phyloP scores from a whole-genome alignment of 92 coral and sea anemone species.

The Blastomussa wellsi region DNA sequence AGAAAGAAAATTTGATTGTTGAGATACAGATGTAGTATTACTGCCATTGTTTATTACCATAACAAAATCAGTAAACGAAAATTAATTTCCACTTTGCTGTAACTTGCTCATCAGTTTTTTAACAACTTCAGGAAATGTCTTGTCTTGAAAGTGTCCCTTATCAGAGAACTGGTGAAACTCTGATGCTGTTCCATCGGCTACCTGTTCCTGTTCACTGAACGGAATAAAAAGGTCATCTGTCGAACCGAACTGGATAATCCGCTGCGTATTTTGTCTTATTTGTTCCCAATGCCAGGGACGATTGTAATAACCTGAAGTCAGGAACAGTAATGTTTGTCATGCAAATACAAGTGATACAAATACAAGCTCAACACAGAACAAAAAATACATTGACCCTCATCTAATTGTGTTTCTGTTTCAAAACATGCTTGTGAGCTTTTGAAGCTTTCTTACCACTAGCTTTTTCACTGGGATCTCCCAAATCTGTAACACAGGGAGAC shows the following conservation, averaged over 20 bases:
- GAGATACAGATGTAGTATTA: too few species aligned
- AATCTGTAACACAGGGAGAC: conserved; percentile 84
- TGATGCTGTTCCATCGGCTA: conserved; percentile 71
- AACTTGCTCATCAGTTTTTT: conserved; percentile 56
- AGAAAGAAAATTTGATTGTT: too few species aligned
- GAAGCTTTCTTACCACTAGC: conserved; percentile 76
- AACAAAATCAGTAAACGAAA: neutral
- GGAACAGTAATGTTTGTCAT: neutral
- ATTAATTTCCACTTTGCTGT: conserved; percentile 14
- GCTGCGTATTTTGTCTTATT: conserved; percentile 71
- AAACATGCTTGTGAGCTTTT: too few species aligned
- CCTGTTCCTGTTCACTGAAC: conserved; percentile 78
- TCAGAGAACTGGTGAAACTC: conserved; percentile 74
- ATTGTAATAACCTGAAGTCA: conserved; percentile 70
- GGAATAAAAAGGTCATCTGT: conserved; percentile 86
- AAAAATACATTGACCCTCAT: too few species aligned
- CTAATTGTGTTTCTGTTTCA: too few species aligned
- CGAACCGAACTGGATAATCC: conserved; percentile 92
- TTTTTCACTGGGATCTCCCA: conserved; percentile 77
- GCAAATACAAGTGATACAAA: neutral
- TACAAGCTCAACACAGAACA: neutral
- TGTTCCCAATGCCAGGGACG: conserved; percentile 86
- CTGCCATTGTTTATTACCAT: neutral
- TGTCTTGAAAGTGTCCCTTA: conserved; percentile 74
- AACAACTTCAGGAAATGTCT: conserved; percentile 70